Evolutionary conservation across 2,113 vertebrate species (phyloP).

Genomic region (Lonchura striata): DNA sequence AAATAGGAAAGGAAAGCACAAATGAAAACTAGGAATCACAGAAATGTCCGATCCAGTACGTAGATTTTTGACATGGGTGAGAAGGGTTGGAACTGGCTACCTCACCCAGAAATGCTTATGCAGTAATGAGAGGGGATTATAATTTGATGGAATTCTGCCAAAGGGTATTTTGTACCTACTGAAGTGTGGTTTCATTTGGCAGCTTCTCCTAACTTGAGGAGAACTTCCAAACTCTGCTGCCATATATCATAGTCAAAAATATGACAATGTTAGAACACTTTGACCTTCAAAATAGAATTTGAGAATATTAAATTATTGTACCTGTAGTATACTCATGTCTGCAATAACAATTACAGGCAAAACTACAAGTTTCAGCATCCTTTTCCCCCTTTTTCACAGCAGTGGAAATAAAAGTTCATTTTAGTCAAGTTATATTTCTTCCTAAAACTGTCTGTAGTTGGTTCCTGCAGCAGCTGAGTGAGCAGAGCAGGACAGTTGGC

Average conservation of each 20-base stretch:
- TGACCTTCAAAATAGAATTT: neutral
- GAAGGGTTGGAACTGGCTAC: neutral
- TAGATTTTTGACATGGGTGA: neutral
- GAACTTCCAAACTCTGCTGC: neutral
- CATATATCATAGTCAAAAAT: neutral
- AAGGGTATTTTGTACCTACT: neutral
- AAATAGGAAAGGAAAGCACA: neutral
- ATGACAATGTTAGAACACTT: neutral
- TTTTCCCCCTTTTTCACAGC: neutral
- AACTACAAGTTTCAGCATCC: neutral
- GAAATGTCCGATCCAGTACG: neutral
- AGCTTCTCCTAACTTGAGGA: neutral
- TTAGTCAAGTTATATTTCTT: neutral
- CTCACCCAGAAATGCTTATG: neutral
- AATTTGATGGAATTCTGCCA: neutral
- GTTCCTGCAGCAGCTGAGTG: neutral
- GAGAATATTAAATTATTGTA: neutral
- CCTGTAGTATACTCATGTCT: neutral
- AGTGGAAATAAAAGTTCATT: neutral
- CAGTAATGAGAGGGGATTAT: neutral
- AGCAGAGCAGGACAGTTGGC: neutral
- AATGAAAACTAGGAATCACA: neutral
- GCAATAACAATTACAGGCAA: neutral
- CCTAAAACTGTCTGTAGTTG: neutral
- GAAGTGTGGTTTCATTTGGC: slow-evolving; percentile 15